Conservation (phyloP, 2,797 vertebrate genomes). For the Malurus splendens region DNA sequence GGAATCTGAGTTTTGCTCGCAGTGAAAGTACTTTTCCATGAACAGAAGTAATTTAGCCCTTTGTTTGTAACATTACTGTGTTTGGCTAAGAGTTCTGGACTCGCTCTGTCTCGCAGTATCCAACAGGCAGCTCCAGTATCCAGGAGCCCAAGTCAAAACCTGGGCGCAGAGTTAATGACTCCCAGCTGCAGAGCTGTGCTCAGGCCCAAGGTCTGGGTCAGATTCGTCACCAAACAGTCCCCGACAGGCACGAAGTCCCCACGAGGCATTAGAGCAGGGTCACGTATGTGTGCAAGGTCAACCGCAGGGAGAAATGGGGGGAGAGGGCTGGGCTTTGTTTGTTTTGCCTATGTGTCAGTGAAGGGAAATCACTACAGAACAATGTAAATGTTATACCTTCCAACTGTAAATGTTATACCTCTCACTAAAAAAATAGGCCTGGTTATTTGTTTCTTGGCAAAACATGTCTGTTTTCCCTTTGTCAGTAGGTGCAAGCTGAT, state of each 20-base stretch:
- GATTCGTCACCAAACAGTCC: not conserved
- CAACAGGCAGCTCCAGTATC: not conserved
- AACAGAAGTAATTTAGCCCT: slow-evolving; percentile 29
- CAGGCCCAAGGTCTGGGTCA: not conserved
- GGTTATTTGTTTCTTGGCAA: slow-evolving; percentile 73
- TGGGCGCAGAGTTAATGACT: slow-evolving; percentile 22
- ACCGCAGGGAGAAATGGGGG: not conserved
- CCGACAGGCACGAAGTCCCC: not conserved
- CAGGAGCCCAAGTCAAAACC: slow-evolving; percentile 10
- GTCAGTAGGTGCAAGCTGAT: slow-evolving; percentile 72
- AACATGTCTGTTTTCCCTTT: slow-evolving; percentile 62
- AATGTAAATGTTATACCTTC: slow-evolving; percentile 26
- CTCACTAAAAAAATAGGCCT: slow-evolving; percentile 11
- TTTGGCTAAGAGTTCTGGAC: slow-evolving; percentile 32
- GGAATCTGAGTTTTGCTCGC: not conserved
- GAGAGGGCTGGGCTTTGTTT: not conserved
- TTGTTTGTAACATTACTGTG: slow-evolving; percentile 27
- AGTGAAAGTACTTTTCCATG: slow-evolving; percentile 5
- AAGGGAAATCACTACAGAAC: slow-evolving; percentile 32
- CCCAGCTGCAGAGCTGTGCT: not conserved
- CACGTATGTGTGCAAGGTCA: not conserved
- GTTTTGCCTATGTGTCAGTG: slow-evolving; percentile 4
- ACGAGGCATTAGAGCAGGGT: not conserved
- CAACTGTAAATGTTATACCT: not conserved
- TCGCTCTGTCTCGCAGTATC: not conserved